Base-by-base conservation (phyloP, 2,888 invertebrate species). In the Latheticus oryzae region DNA sequence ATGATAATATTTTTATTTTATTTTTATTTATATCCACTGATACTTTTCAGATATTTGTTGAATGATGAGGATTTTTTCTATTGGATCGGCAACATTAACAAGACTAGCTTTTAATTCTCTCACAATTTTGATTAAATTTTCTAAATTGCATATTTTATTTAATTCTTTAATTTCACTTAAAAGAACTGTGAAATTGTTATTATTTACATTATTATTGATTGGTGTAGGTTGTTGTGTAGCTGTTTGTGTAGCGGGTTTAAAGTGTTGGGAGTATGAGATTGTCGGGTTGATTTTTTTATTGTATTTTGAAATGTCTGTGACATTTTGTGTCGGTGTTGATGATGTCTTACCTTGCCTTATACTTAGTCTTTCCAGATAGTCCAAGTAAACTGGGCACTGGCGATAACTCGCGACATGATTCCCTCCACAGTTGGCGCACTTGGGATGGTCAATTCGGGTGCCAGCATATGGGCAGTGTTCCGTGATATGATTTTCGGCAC, bases 371-470 rank as follows among this genome's bases (percentile, higher is more conserved):
- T 47, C 43, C 1, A 55, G 12, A 12, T 64, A 51, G 8, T 51
- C 53, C 7, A 56, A 5, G 16, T 67, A 67, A 15, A 37, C 45
- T 3, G 55, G 47, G 38, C 69, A 69, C 3, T 52, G 43, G 3
- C 53, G 60, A 9, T 64, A 61, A 42, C 71, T 72, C 0, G 71
- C 71, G 8, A 70, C 64, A 38, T 73, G 68, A 9, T 60, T 40
- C 9, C 74, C 77, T n/a, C 72, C 76, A 70, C 80, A 81, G 61
- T 79, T 80, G 0, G 80, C 77, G 69, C 80, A 81, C 40, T 70
- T 77, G 2, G 11, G 11, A n/a, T n/a, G n/a, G n/a, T 24, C 13
- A 9, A 1, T 4, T 32, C 11, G n/a, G n/a, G n/a, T n/a, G n/a
- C n/a, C n/a, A n/a, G n/a, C n/a, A n/a, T n/a, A n/a, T n/a, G n/a